A percentile compares a stretch with the other conserved stretches of the same genome.
Evolutionary conservation across 2,113 vertebrate genomes (phyloP).

Genomic region (Apistogramma diplotaenia): DNA sequence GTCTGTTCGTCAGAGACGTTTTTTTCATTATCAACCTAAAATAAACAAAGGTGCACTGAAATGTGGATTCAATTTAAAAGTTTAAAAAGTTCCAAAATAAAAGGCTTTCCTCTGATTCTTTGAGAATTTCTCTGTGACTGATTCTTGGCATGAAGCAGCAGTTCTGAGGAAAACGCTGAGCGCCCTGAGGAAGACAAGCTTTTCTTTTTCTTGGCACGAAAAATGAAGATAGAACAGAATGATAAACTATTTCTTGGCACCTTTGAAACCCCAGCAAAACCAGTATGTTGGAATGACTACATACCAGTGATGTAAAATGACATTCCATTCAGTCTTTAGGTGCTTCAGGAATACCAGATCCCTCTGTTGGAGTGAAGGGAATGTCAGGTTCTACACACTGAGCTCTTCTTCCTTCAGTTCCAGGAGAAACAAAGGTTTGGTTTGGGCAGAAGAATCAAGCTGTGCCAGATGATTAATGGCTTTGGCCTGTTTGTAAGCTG

Average conservation of each 20-base stretch:
- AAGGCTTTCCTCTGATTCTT: background rate
- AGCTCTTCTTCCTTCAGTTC: background rate
- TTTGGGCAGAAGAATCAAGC: background rate
- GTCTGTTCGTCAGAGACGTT: background rate
- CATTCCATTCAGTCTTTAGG: too few species aligned
- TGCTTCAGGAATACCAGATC: background rate
- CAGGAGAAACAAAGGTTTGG: background rate
- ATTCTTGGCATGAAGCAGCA: background rate
- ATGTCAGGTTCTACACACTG: too few species aligned
- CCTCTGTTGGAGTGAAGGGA: background rate
- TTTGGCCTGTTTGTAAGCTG: background rate
- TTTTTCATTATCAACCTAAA: background rate
- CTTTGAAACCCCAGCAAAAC: background rate
- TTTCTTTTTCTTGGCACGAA: background rate
- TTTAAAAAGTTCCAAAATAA: background rate
- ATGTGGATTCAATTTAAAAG: background rate
- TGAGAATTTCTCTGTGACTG: background rate
- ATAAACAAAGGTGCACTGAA: background rate
- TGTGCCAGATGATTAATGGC: background rate
- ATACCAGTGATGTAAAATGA: background rate
- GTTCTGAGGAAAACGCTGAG: background rate
- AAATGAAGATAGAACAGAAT: background rate
- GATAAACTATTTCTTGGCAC: background rate
- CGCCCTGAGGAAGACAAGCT: background rate
- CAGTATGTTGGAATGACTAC: background rate